Evolutionary conservation across 2,888 invertebrate genomes (phyloP), one percentile per base, ranked within the genome.

Genomic region (Salpingus planirostris): DNA sequence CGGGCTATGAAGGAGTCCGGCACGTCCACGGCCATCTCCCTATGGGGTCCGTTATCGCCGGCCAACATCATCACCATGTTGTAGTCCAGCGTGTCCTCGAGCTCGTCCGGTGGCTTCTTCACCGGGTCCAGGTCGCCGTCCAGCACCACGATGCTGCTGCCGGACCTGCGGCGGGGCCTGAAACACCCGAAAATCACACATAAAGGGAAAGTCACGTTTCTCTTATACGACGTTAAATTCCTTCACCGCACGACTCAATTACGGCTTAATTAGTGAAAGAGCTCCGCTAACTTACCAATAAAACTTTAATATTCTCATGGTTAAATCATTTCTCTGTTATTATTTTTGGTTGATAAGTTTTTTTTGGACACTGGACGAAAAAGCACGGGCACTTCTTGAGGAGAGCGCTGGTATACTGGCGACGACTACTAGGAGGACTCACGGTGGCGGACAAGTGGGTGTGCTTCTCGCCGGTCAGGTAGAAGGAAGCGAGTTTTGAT

Each of bases 21-120:
- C 56, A 93, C 93, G 70, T 96, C 96, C 66, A 96, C 93, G 63
- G 96, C 92, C 89, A 95, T 91, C 78, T 96, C 96, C 63, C 95
- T 82, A 74, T 93, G 93, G 59, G 89, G 88, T 66, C 85, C 84
- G 42, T 58, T 83, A 64, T 90, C 89, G 69, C 92, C 92, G 64
- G 93, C 90, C 82, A 81, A 74, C 79, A 83, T 80, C 71, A 78
- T 80, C 71, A 80, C 76, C 78, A 81, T 79, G 69, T 79, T 79
- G 68, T 75, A 71, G n/a, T n/a, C n/a, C n/a, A n/a, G n/a, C 62
- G 64, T 55, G 43, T 60, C 64, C 64, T 75, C 74, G 54, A 64
- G 49, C 31, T 62, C 62, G 49, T 60, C 78, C 66, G 67, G 76
- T 66, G 73, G 74, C 53, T 71, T 70, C 45, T 66, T 64, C 42